Base-by-base conservation (phyloP, 1,140 invertebrate species). In the Megathymus violae region DNA sequence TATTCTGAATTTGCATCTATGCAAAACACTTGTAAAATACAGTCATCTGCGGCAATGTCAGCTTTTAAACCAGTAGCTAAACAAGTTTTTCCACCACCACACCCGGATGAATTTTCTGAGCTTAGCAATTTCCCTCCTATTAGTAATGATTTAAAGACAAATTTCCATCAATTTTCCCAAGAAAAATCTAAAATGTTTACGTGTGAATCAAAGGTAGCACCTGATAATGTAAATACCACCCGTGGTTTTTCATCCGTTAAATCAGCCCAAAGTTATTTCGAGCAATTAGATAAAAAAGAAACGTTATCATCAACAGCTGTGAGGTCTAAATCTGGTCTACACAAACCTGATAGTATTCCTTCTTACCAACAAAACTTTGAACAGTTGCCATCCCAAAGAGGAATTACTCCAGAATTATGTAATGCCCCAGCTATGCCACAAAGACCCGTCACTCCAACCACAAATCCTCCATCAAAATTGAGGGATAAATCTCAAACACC, bases 291-390 rank as follows among this genome's bases (percentile, higher is more conserved):
- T 65, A 76, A 87, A 72, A 76, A 71, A 64, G 85, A 90, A 73
- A 70, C 64, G 27, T 54, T 82, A 17, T 71, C 85, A 17, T 80
- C 82, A 15, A 60, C 65, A 15, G 74, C 82, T 17, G 76, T 78
- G 13, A 71, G 83, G 48, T 77, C 85, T 44, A 89, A 76, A 72
- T 91, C 92, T 61, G 92, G 91, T 41, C 82, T 94, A 62, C 92
- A 93, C 59, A 93, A 92, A 84, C 88, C 93, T 11, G 92, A 93
- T 41, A 88, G 83, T 74, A 93, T 93, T 73, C 93, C 93, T 17
- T 81, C 90, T 59, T 94, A 94, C 81, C 93, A 94, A 78, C 92
- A 92, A 85, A 91, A 94, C 75, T 91, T 93, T 75, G 92, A 93
- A 65, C 82, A 90, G 64, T 79, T 93, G 62, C 90, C 91, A 50